phyloP scores from a whole-genome alignment of 2,113 vertebrate species.

The Corvus hawaiiensis region DNA sequence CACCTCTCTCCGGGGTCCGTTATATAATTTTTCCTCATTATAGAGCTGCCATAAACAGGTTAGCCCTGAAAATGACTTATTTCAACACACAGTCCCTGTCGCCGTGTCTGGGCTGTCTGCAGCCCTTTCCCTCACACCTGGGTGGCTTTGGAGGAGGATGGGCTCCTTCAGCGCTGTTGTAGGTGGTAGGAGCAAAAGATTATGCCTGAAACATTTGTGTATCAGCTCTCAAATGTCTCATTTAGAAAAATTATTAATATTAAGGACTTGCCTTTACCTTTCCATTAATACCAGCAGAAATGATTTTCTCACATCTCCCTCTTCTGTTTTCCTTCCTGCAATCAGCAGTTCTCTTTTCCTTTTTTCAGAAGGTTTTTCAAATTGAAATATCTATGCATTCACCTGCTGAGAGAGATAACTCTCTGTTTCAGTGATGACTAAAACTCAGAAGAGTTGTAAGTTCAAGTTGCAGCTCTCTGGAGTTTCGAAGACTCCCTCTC shows the following conservation, averaged over 20 bases:
- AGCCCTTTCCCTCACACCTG: background rate
- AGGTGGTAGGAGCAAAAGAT: background rate
- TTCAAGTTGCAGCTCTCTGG: background rate
- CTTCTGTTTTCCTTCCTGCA: background rate
- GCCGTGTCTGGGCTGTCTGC: rapidly evolving
- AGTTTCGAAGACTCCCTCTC: background rate
- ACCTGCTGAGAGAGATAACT: background rate
- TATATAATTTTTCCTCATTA: background rate
- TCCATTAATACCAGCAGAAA: background rate
- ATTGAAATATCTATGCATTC: background rate
- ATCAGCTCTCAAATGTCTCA: background rate
- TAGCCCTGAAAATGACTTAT: background rate
- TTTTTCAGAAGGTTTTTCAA: background rate
- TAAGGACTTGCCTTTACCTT: background rate
- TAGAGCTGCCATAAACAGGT: background rate
- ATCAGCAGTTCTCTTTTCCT: background rate
- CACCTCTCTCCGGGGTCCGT: rapidly evolving
- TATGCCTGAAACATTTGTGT: background rate
- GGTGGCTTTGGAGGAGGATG: background rate
- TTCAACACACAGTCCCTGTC: background rate
- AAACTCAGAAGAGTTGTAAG: background rate
- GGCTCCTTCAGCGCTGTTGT: background rate
- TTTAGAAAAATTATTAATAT: background rate
- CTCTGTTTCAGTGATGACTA: background rate
- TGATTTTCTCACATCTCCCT: background rate